Evolutionary conservation across 2,888 invertebrate genomes (phyloP).

Genomic region (Tachina lurida): DNA sequence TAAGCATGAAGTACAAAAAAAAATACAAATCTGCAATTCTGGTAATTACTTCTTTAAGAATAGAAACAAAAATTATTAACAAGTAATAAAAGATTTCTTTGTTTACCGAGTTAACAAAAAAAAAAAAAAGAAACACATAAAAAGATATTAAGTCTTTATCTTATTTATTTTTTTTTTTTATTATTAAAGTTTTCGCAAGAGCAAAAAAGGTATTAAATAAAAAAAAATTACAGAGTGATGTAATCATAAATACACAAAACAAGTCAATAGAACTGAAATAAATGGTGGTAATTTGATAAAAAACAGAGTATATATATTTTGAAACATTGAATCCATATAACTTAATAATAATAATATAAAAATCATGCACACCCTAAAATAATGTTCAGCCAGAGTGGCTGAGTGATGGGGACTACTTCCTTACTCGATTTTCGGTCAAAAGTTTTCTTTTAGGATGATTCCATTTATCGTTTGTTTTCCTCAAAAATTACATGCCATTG

Average conservation of each 20-base stretch:
- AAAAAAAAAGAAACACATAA: constrained; percentile 17
- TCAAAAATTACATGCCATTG: no score
- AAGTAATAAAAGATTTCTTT: constrained; percentile 44
- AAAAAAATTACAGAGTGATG: constrained; percentile 18
- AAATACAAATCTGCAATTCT: constrained; percentile 12
- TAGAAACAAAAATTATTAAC: background rate
- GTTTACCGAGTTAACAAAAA: constrained; percentile 12
- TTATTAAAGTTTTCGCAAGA: constrained; percentile 1
- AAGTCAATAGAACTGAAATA: constrained; percentile 11
- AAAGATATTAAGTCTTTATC: constrained; percentile 32
- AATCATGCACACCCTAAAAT: no score
- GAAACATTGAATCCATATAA: no score
- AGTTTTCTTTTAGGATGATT: no score
- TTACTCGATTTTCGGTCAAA: no score
- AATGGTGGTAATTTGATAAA: constrained; percentile 14
- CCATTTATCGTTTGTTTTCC: no score
- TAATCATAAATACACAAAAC: background rate
- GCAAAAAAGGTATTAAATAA: constrained; percentile 12
- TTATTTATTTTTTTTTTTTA: constrained; percentile 1
- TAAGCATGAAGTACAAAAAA: constrained; percentile 3
- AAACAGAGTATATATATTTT: background rate
- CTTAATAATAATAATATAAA: no score
- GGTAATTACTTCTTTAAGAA: constrained; percentile 1
- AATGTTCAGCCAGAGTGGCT: no score
- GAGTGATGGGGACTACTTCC: no score